Evolutionary conservation across 2,797 vertebrate genomes (phyloP).

Genomic region (Coregonus sp.): DNA sequence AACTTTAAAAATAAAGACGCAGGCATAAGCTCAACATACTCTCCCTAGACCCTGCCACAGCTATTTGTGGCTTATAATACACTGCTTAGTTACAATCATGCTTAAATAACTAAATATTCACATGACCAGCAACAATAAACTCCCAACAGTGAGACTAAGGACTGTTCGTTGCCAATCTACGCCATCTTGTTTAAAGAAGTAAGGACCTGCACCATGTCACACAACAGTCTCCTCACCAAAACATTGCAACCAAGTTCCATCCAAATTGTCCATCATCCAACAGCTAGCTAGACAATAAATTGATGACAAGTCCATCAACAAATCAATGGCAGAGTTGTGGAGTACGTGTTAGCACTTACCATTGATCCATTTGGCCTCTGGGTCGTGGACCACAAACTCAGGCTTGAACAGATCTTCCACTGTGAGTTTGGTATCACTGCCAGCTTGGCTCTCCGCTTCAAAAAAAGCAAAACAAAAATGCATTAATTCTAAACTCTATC

Average conservation of each 20-base stretch:
- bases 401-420: constrained; percentile 93
- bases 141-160: neutral
- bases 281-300: neutral
- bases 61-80: neutral
- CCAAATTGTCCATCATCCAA: neutral
- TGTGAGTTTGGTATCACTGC: constrained; percentile 87
- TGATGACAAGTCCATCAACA: too few species aligned
- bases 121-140: neutral
- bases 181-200: neutral
- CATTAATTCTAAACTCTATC: neutral
- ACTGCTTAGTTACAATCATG: neutral
- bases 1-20: neutral
- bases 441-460: constrained; percentile 85
- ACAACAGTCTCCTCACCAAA: neutral
- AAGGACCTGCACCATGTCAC: neutral
- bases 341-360: constrained; percentile 74
- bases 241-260: neutral
- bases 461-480: neutral
- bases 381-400: constrained; percentile 86
- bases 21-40: neutral
- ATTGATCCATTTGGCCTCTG: constrained; percentile 93
- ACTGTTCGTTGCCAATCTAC: neutral
- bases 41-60: neutral
- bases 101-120: neutral
- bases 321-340: neutral